Percentiles rank a stretch among this genome's conserved stretches.
Conservation (phyloP, 1,140 invertebrate species). For the Drosophila guanche region DNA sequence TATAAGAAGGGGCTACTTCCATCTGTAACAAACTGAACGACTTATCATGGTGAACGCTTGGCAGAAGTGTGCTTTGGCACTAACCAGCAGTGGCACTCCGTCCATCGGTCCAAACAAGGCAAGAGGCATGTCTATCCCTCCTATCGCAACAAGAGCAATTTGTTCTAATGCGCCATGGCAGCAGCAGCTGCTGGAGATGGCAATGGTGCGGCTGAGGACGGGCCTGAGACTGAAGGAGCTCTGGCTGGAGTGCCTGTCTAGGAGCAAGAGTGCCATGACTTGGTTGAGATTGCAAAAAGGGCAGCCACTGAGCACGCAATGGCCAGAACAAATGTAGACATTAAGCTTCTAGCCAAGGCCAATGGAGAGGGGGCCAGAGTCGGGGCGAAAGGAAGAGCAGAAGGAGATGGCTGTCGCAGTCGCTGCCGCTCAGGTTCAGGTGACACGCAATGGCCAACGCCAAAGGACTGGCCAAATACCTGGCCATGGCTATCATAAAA, state of each 20-base stretch:
- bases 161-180: slow-evolving; percentile 77
- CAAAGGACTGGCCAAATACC: slow-evolving; percentile 16
- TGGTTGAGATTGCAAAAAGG: slow-evolving; percentile 48
- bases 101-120: slow-evolving; percentile 76
- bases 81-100: slow-evolving; percentile 69
- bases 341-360: slow-evolving; percentile 61
- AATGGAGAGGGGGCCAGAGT: slow-evolving; percentile 14
- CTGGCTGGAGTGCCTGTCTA: slow-evolving; percentile 40
- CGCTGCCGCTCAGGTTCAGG: slow-evolving; percentile 26
- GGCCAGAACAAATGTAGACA: slow-evolving; percentile 80
- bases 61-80: slow-evolving; percentile 16
- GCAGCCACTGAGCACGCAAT: slow-evolving; percentile 78
- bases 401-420: slow-evolving; percentile 24
- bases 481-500: slow-evolving; percentile 40
- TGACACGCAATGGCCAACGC: slow-evolving; percentile 69
- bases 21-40: not conserved
- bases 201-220: slow-evolving; percentile 20
- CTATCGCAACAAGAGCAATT: slow-evolving; percentile 81
- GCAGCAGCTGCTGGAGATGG: slow-evolving; percentile 49
- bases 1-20: too few species aligned
- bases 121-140: slow-evolving; percentile 76
- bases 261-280: slow-evolving; percentile 26
- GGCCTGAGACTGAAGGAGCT: slow-evolving; percentile 25
- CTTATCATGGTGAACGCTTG: slow-evolving; percentile 14
- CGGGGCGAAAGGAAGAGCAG: not conserved